phyloP scores from a whole-genome alignment of 2,113 vertebrate genomes.

The Hyperopisus bebe region DNA sequence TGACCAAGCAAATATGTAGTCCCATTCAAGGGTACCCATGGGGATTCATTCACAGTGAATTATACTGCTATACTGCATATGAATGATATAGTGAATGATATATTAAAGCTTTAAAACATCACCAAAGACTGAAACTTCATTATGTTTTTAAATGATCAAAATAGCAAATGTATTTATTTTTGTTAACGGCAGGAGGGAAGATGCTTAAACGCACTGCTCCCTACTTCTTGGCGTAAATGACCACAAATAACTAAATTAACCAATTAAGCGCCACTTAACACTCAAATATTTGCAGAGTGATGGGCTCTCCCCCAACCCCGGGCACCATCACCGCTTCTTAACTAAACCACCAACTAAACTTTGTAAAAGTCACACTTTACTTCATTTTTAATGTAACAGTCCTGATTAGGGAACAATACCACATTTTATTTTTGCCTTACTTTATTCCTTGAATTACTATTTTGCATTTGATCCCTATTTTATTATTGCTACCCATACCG shows the following conservation, averaged over 20 bases:
- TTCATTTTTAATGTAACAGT: background rate
- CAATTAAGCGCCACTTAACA: background rate
- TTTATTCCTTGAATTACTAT: background rate
- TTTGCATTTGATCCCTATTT: background rate
- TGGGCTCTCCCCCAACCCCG: background rate
- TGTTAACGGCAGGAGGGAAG: background rate
- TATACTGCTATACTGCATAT: too few species aligned
- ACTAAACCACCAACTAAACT: background rate
- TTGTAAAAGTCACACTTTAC: background rate
- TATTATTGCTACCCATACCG: background rate
- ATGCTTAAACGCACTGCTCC: background rate
- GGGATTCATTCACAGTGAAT: background rate
- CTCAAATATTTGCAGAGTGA: background rate
- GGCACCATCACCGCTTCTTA: background rate
- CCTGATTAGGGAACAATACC: background rate
- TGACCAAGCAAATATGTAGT: background rate
- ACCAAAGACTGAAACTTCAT: background rate
- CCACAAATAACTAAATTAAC: background rate
- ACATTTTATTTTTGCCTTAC: background rate
- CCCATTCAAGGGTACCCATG: background rate
- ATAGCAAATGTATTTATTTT: background rate
- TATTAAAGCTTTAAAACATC: background rate
- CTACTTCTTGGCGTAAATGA: background rate
- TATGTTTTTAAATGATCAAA: background rate
- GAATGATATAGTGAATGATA: background rate